phyloP scores from a whole-genome alignment of 2,113 vertebrate species.

The Podarcis cretensis region DNA sequence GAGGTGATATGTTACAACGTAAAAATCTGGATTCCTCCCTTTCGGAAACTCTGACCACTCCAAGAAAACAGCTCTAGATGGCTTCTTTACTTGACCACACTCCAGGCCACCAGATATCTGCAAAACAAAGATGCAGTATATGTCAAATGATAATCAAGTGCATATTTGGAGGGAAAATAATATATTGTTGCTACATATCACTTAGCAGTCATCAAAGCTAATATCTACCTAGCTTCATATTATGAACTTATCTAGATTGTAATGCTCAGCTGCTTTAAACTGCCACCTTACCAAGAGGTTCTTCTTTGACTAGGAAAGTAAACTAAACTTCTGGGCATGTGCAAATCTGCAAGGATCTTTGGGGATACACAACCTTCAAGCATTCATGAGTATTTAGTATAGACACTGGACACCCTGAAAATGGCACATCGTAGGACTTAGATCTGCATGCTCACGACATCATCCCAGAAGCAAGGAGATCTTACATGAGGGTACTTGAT shows the following conservation, averaged over 20 bases:
- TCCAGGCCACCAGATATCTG: constrained; percentile 71
- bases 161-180: neutral
- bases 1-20: constrained; percentile 71
- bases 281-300: neutral
- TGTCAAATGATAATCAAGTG: neutral
- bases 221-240: neutral
- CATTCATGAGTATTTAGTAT: neutral
- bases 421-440: neutral
- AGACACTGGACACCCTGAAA: neutral
- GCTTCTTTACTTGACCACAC: constrained; percentile 49
- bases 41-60: constrained; percentile 76
- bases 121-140: constrained; percentile 46
- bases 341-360: neutral
- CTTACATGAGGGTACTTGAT: neutral
- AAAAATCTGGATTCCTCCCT: constrained; percentile 72
- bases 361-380: neutral
- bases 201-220: neutral
- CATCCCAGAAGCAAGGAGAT: neutral
- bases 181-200: neutral
- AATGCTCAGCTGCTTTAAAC: neutral
- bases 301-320: neutral
- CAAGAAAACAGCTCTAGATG: constrained; percentile 65
- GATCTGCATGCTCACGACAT: neutral
- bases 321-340: neutral
- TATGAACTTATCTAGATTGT: neutral